phyloP scores from a whole-genome alignment of 2,888 invertebrate species.

The Pantelozetes paolii region DNA sequence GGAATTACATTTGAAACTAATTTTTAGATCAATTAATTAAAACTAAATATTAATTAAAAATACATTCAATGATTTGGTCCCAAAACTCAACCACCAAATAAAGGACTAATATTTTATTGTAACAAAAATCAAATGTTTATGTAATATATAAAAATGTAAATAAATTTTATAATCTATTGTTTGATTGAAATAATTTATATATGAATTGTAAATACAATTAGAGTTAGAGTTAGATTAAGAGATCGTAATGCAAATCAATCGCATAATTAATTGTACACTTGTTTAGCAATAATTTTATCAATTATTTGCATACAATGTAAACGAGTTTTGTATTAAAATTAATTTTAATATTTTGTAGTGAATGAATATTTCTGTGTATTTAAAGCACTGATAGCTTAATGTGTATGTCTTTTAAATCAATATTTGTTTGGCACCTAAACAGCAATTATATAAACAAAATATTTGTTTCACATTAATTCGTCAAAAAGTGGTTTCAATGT shows the following conservation, averaged over 20 bases:
- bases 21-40: background rate
- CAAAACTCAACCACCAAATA: background rate
- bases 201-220: background rate
- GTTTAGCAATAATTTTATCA: background rate
- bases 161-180: background rate
- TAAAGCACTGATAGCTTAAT: background rate
- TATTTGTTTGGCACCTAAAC: slow-evolving; percentile 19
- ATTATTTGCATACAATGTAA: background rate
- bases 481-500: background rate
- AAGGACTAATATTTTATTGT: background rate
- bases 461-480: background rate
- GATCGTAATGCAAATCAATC: background rate
- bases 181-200: background rate
- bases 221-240: too few species aligned
- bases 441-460: slow-evolving; percentile 12
- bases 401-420: background rate
- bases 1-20: background rate
- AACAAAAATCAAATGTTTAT: too few species aligned
- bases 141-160: background rate
- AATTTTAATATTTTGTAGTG: background rate
- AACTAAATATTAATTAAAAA: background rate
- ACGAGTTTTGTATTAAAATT: background rate
- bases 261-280: background rate
- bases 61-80: background rate
- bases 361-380: background rate